phyloP scores from a whole-genome alignment of 2,888 invertebrate genomes.

The Cephus spinipes region DNA sequence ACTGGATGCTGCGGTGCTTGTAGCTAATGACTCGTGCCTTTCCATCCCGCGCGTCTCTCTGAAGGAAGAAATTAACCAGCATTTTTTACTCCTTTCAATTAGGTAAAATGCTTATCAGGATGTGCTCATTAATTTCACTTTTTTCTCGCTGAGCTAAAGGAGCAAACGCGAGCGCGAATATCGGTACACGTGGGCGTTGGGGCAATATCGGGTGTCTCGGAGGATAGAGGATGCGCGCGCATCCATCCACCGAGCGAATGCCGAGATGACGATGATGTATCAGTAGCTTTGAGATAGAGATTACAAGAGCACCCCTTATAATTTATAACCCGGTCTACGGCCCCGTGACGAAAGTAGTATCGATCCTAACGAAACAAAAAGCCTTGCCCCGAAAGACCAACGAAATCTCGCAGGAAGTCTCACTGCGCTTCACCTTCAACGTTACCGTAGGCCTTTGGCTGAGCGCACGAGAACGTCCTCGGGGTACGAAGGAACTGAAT shows the following conservation, averaged over 20 bases:
- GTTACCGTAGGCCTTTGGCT: background rate
- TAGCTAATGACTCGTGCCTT: conserved; percentile 46
- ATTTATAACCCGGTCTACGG: background rate
- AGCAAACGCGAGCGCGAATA: conserved; percentile 3
- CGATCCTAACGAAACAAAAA: background rate
- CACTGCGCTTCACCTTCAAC: background rate
- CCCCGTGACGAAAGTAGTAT: background rate
- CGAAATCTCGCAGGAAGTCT: background rate
- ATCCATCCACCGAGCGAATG: background rate
- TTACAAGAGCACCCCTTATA: background rate
- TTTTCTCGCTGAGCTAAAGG: background rate
- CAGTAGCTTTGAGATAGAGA: background rate
- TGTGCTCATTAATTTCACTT: conserved; percentile 23
- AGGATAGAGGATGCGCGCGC: background rate
- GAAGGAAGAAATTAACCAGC: conserved; percentile 14
- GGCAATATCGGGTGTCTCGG: background rate
- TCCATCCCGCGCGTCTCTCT: conserved; percentile 19
- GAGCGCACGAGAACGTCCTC: background rate
- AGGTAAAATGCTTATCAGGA: conserved; percentile 13
- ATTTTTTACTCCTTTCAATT: conserved; percentile 25
- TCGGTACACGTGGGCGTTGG: background rate
- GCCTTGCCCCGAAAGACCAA: conserved; percentile 9
- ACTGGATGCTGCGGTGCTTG: conserved; percentile 17
- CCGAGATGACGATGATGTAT: background rate
- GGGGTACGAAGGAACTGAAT: background rate